A percentile compares a stretch with the other conserved stretches of the same genome.
Evolutionary conservation across 1,140 invertebrate species (phyloP).

Genomic region (Choristoneura fumiferana): DNA sequence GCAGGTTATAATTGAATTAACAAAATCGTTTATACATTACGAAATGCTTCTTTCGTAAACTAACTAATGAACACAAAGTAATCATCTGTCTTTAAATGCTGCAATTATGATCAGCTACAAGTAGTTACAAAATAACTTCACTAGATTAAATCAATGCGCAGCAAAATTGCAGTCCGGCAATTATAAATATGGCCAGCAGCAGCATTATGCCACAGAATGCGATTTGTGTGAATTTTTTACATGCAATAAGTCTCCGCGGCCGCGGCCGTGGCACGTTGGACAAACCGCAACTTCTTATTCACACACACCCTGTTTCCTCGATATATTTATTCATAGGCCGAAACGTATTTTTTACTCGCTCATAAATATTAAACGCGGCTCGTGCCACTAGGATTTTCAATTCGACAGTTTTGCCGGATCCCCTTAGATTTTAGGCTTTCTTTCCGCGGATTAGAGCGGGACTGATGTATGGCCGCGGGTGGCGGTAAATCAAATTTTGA

Average conservation of each 20-base stretch:
- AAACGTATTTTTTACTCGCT: constrained; percentile 49
- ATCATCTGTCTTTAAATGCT: neutral
- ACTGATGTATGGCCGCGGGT: constrained; percentile 73
- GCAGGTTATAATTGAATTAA: too few species aligned
- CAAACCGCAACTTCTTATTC: constrained; percentile 3
- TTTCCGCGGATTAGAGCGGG: constrained; percentile 66
- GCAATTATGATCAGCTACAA: neutral
- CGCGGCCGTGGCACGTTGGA: too few species aligned
- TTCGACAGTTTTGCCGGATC: constrained; percentile 57
- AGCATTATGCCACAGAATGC: neutral
- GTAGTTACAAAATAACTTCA: neutral
- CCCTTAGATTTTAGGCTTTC: constrained; percentile 66
- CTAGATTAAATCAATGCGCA: neutral
- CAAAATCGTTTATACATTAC: too few species aligned
- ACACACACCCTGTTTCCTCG: constrained; percentile 14
- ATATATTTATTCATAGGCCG: constrained; percentile 50
- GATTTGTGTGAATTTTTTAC: neutral
- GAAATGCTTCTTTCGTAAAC: too few species aligned
- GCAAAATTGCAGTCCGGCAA: constrained; percentile 5
- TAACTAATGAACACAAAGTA: too few species aligned
- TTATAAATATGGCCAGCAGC: neutral
- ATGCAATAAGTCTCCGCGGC: neutral
- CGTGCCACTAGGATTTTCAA: constrained; percentile 65
- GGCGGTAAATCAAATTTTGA: constrained; percentile 78
- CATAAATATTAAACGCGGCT: constrained; percentile 67